Evolutionary conservation across 2,797 vertebrate species (phyloP).

Genomic region (Lepilemur ruficaudatus): DNA sequence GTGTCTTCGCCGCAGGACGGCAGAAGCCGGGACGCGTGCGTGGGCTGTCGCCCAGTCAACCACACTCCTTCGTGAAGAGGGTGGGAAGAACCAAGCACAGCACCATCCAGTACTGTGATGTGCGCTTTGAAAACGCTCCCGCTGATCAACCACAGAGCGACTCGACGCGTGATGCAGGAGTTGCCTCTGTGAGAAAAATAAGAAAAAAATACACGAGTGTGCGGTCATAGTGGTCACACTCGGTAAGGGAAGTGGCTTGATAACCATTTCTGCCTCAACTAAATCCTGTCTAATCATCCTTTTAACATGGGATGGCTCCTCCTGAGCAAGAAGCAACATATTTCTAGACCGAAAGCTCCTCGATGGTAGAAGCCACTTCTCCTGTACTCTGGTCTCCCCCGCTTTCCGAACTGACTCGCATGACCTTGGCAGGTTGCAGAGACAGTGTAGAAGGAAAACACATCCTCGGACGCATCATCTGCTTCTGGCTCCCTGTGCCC

Average conservation of each 20-base stretch:
- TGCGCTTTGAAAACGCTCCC: not conserved
- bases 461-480: rapidly evolving
- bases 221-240: rapidly evolving
- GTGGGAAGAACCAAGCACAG: not conserved
- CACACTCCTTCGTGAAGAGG: not conserved
- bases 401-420: not conserved
- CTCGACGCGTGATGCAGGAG: not conserved
- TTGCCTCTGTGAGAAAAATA: not conserved
- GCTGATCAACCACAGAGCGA: not conserved
- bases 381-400: not conserved
- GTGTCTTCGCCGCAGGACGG: too few species aligned
- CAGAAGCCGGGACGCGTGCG: not conserved
- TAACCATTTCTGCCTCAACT: not conserved
- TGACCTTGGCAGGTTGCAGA: not conserved
- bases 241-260: not conserved
- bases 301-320: not conserved
- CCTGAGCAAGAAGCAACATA: not conserved
- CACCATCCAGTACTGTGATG: not conserved
- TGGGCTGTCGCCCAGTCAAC: not conserved
- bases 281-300: not conserved
- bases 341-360: not conserved
- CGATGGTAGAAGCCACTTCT: not conserved
- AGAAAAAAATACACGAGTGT: not conserved
- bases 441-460: not conserved
- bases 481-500: not conserved